Percentiles rank a stretch among this genome's conserved stretches.
Conservation (phyloP, 2,888 invertebrate genomes). For the Ornithoptera priamus region DNA sequence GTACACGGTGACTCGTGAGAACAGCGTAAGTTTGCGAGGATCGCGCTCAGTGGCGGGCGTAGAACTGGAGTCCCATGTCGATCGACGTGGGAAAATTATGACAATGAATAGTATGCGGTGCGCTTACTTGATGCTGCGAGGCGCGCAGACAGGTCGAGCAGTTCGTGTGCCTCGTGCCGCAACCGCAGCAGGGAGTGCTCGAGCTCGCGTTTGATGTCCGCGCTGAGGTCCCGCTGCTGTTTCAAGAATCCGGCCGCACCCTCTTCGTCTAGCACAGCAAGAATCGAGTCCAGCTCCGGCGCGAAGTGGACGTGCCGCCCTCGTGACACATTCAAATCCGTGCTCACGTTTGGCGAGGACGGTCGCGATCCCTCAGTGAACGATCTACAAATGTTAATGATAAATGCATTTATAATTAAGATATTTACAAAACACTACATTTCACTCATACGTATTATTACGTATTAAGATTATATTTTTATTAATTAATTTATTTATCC, state of each 20-base stretch:
- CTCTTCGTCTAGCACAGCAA: conserved; percentile 82
- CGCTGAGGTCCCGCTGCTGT: conserved; percentile 71
- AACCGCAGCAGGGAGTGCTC: conserved; percentile 84
- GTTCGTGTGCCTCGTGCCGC: conserved; percentile 84
- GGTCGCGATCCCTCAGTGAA: conserved; percentile 50
- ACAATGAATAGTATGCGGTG: neutral
- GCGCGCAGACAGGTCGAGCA: conserved; percentile 81
- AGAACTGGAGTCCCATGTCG: too few species aligned
- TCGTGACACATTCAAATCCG: conserved; percentile 48
- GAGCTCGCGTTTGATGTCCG: conserved; percentile 83
- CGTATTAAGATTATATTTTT: too few species aligned
- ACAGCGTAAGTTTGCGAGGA: too few species aligned
- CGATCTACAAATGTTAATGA: conserved; percentile 34
- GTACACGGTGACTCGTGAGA: too few species aligned
- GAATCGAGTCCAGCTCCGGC: conserved; percentile 82
- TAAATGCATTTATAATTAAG: too few species aligned
- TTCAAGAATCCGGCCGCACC: conserved; percentile 79
- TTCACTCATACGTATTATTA: too few species aligned
- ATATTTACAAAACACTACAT: too few species aligned
- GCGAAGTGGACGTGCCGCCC: conserved; percentile 84
- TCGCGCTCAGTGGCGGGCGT: too few species aligned
- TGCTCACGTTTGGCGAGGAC: conserved; percentile 42
- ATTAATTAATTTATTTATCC: too few species aligned
- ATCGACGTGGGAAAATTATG: too few species aligned
- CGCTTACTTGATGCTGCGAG: conserved; percentile 49